Evolutionary conservation across 2,888 invertebrate species (phyloP), one percentile per base, ranked within the genome.

Genomic region (Eupithecia vulgata): DNA sequence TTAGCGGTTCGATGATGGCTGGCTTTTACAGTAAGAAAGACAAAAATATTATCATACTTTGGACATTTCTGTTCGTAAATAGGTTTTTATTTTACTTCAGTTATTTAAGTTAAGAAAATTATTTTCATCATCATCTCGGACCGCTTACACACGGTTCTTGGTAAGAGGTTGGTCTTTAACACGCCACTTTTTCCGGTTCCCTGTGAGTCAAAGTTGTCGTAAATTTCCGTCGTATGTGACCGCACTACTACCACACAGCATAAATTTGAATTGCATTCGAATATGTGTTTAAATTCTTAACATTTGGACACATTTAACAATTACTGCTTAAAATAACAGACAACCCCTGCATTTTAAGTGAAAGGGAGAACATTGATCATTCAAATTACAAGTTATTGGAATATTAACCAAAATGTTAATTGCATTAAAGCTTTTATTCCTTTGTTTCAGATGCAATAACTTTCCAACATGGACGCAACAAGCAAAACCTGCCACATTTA

Each of bases 401-500:
- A 34, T 70, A 64, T 17, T 67, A 65, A 13, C 12, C 57, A n/a
- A 21, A 57, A 21, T 68, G 75, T 72, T 75, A 35, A 12, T 25
- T 5, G 1, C 10, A 4, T 13, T 57, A 57, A 21, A 25, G 57
- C 25, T 25, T 25, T 12, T 25, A 57, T 57, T 57, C 57, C 72
- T 77, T 87, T 84, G 84, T 91, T 90, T 57, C 92, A 93, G 93
- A 90, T 91, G 86, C 67, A 42, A 64, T 77, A 74, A 78, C 67
- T 80, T 81, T 74, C 30, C 68, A 80, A 84, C 83, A 91, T 88
- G 91, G 85, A 85, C 76, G 82, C 83, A 34, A 83, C 84, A 72
- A 84, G 75, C 65, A 85, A 82, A 73, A 78, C 85, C 74, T 87
- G 85, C 80, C 88, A 93, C 85, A 90, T 92, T 87, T 94, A 92